Evolutionary conservation across 2,113 vertebrate species (phyloP), one percentile per base, ranked within the genome.

Genomic region (Spea bombifrons): DNA sequence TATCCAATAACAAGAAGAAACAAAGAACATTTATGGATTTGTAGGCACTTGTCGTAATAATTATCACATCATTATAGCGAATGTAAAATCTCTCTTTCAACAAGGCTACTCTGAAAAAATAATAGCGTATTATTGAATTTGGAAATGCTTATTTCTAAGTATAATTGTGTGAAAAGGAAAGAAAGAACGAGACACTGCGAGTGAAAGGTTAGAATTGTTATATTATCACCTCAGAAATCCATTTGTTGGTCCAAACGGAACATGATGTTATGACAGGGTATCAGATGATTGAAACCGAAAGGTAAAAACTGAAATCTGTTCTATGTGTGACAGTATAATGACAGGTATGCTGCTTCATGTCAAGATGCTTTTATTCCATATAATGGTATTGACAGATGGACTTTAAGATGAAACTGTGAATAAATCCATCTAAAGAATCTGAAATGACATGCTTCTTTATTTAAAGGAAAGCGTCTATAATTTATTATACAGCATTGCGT

Each of bases 51-150:
- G 53, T 59, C 55, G 52, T 75, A 52, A 61, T 81, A 69, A 81
- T 81, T 75, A 81, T 65, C 79, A 75, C 52, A 75, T 81, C 66
- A 75, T 81, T 81, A 75, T 16, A 57, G 12, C 52, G 9, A 48
- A 50, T 44, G 44, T 16, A 47, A 53, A 75, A 17, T 57, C 5
- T 75, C 66, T 75, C 47, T 75, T 66, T 66, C 17, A 53, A 75
- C 49, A 75, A 66, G 12, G 16, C 48, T 61, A 61, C 45, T 49
- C 45, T 49, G 17, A 46, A 9, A 8, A 46, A 74, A 64, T 49
- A 74, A 50, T 46, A 49, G 10, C 45, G 61, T 74, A n/a, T 74
- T 50, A 64, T 74, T 48, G 72, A 53, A 12, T 67, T 46, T n/a
- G 1, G 0, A 72, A 72, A 53, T 12, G 50, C 44, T 9, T 53